Evolutionary conservation across 2,888 invertebrate species (phyloP), one percentile per base, ranked within the genome.

Genomic region (Pomacea canaliculata): DNA sequence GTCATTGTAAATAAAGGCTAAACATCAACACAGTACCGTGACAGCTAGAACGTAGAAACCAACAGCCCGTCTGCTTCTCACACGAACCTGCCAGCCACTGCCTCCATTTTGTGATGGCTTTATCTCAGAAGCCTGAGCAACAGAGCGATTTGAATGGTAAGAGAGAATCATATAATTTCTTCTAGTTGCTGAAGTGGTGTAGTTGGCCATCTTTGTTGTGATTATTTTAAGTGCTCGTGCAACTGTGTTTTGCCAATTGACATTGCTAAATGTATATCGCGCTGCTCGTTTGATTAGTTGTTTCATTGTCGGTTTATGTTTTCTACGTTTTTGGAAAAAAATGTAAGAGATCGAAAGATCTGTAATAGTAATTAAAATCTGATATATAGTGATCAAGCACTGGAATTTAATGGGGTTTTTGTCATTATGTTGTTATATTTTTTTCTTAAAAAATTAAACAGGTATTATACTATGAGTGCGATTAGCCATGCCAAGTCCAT

Each of bases 11-110:
- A 79, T 79, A 79, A 74, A 79, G 65, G 65, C 77, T 76, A 78
- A 80, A 80, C 80, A 78, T 78, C 80, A 80, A 80, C 80, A 80
- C 76, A 76, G 78, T 76, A 65, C 62, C 76, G 78, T 80, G 78
- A 51, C 71, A 48, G 76, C n/a, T 56, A 66, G 19, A 60, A 63
- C 62, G 75, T 68, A 48, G 56, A 67, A 65, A 63, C 23, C 66
- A 49, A 65, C 49, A 23, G 8, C 16, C 51, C 51, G 1, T 56
- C 16, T 56, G 51, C 51, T 56, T 56, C 51, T 10, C 51, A 56
- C 8, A 56, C 51, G 51, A 1, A 13, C 37, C 16, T 56, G 51
- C 51, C 51, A 56, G 16, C 51, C 51, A 56, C 51, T 56, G 51
- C 51, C 51, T 56, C 12, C 51, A 13, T 56, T 56, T 68, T 68